Evolutionary conservation across 1,140 invertebrate species (phyloP).

Genomic region (Calliphora vicina): DNA sequence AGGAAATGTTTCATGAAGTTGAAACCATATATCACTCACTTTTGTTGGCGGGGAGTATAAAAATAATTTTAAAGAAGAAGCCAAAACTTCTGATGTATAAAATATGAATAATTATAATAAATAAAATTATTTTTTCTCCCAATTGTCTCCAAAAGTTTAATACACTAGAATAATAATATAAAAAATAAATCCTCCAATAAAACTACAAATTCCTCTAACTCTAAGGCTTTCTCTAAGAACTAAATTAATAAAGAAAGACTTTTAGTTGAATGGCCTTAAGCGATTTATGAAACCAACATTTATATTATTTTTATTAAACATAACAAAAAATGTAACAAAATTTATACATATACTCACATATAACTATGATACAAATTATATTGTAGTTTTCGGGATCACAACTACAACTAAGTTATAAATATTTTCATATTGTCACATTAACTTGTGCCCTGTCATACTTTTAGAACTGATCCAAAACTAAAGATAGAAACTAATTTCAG

Average conservation of each 20-base stretch:
- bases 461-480: neutral
- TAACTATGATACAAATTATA: too few relatives aligned
- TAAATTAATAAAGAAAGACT: neutral
- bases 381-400: neutral
- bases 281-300: slow-evolving; percentile 24
- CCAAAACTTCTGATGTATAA: too few relatives aligned
- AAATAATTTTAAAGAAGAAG: too few relatives aligned
- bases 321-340: neutral
- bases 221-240: neutral
- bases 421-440: slow-evolving; percentile 27
- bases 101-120: too few relatives aligned
- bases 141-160: too few relatives aligned
- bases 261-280: slow-evolving; percentile 1
- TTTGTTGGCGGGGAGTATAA: too few relatives aligned
- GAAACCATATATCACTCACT: too few relatives aligned
- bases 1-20: too few relatives aligned
- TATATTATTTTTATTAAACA: neutral
- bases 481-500: slow-evolving; percentile 20
- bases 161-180: too few relatives aligned
- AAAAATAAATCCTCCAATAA: too few relatives aligned
- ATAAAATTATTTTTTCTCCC: too few relatives aligned
- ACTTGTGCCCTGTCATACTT: neutral
- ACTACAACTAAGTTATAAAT: slow-evolving; percentile 18
- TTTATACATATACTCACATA: neutral
- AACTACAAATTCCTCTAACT: too few relatives aligned